Base-by-base conservation (phyloP, 1,140 invertebrate genomes). In the Cheumatopsyche charites region DNA sequence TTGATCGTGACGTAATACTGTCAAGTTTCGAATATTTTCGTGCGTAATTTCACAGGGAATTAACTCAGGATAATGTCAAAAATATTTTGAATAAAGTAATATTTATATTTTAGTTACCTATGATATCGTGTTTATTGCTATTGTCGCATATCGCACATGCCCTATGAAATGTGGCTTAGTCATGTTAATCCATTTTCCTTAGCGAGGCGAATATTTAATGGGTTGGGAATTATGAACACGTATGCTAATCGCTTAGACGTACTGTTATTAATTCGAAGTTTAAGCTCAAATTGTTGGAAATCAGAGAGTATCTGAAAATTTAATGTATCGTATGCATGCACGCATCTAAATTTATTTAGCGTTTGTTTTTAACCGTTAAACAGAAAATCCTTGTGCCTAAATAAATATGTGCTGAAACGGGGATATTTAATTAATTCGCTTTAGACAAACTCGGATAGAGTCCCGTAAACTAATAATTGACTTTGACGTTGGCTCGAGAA, bases 201-300 rank as follows among this genome's bases (percentile, higher is more conserved):
- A 15, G 19, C 19, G 19, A 52, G 19, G 47, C 47, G 47, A 52
- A 52, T 52, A 52, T 52, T 52, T 52, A 52, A 52, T 17, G n/a
- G 47, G 45, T 7, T 52, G 47, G 9, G 47, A 52, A 52, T 17
- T 9, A 15, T 7, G 19, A 52, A 52, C 15, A 52, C 19, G 47
- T 52, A 52, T 17, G 19, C n/a, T 52, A 52, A 52, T 52, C 15
- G 47, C 15, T 52, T 52, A 3, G 9, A 36, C 29, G 29, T 36
- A 9, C 29, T 36, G 9, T 36, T 36, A 36, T 36, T 36, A 36
- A 36, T 36, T 13, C 19, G 47, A 52, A 52, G 4, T 52, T 17
- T 52, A 19, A 19, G 15, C 47, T 52, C 19, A 2, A 52, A 17
- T 1, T n/a, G 47, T 52, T 1, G 29, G 9, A 36, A 9, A 36